A percentile compares a stretch with the other conserved stretches of the same genome.
These are phyloP conservation scores for Syrmaticus mikado DNA, from an alignment of 2,113 vertebrate species.

Conservation along the genomic window DNA sequence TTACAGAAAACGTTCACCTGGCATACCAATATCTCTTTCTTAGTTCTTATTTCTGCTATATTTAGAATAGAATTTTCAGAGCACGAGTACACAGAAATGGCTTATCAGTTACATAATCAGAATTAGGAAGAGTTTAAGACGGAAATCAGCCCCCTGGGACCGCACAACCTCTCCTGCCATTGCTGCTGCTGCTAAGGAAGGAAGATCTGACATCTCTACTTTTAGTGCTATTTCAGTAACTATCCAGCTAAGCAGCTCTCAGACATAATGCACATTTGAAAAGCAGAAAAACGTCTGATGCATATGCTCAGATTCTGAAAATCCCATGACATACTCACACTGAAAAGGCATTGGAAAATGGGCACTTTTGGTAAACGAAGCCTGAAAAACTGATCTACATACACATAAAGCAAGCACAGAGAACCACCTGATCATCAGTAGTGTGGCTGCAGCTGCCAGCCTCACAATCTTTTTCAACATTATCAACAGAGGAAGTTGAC, in stretches of 20 bases:
- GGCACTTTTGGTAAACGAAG: not conserved
- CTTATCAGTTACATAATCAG: not conserved
- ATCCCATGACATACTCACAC: accelerated
- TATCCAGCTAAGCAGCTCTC: not conserved
- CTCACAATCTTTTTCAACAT: not conserved
- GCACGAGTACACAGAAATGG: not conserved
- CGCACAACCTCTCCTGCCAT: accelerated
- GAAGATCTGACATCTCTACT: not conserved
- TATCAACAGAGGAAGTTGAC: not conserved
- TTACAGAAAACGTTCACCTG: not conserved
- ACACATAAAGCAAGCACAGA: not conserved
- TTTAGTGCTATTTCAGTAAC: not conserved
- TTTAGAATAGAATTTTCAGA: not conserved
- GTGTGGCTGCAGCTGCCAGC: not conserved
- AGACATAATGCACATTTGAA: not conserved
- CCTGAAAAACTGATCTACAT: not conserved
- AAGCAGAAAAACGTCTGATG: not conserved
- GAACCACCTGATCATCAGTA: not conserved
- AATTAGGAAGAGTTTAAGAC: not conserved
- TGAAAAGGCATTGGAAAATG: not conserved
- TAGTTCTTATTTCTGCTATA: not conserved
- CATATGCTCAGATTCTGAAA: not conserved
- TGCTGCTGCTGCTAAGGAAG: not conserved
- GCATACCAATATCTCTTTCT: not conserved
- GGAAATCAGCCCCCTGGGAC: not conserved